phyloP scores from a whole-genome alignment of 1,140 invertebrate genomes.

The Eriosoma lanigerum region DNA sequence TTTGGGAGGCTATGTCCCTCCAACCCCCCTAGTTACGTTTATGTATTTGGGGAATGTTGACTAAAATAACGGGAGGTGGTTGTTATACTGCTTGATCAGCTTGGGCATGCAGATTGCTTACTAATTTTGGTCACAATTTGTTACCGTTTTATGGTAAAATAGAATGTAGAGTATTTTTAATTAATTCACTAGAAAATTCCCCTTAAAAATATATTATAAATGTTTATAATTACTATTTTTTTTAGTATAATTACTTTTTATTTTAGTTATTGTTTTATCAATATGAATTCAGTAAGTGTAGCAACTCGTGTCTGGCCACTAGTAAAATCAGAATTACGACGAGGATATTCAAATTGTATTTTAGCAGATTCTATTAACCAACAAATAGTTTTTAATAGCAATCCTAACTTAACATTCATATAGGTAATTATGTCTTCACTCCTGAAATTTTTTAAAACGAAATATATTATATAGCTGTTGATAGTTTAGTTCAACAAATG shows the following conservation, averaged over 20 bases:
- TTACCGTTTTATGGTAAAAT: too few relatives aligned
- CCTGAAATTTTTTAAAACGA: constrained; percentile 69
- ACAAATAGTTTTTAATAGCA: constrained; percentile 70
- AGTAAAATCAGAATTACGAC: constrained; percentile 74
- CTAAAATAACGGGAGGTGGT: too few relatives aligned
- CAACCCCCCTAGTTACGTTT: too few relatives aligned
- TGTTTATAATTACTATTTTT: background rate
- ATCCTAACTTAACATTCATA: constrained; percentile 76
- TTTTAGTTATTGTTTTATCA: background rate
- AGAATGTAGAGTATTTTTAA: too few relatives aligned
- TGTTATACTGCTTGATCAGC: too few relatives aligned
- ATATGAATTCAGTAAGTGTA: constrained; percentile 74
- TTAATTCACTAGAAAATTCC: too few relatives aligned
- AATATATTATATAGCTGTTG: constrained; percentile 77
- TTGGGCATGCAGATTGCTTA: too few relatives aligned
- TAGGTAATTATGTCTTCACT: constrained; percentile 86
- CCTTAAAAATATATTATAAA: too few relatives aligned
- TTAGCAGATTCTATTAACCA: constrained; percentile 64
- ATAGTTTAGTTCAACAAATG: constrained; percentile 72
- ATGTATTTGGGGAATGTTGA: too few relatives aligned
- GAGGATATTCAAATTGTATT: constrained; percentile 60
- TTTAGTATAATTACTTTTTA: background rate
- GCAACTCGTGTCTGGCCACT: constrained; percentile 86
- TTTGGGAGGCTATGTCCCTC: too few relatives aligned
- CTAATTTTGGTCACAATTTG: too few relatives aligned